Conservation (phyloP, 2,113 vertebrate species). For the Cryptotis parvus region DNA sequence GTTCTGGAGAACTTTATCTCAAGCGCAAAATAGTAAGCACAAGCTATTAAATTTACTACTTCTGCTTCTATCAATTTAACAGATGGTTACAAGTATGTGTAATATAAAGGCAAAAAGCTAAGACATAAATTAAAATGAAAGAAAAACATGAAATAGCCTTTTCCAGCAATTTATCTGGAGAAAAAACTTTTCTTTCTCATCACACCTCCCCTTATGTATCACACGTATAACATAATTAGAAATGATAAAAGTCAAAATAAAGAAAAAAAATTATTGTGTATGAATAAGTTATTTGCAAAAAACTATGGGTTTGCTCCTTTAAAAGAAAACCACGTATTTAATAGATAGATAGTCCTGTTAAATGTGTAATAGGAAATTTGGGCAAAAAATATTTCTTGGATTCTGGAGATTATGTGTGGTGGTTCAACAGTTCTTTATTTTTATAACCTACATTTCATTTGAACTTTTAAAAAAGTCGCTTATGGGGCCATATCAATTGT, state of each 20-base stretch:
- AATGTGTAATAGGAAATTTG: conserved; percentile 31
- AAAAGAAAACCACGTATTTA: conserved; percentile 1
- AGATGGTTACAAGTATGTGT: conserved; percentile 76
- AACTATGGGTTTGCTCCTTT: not conserved
- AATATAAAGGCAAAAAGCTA: conserved; percentile 54
- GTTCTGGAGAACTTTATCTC: conserved; percentile 78
- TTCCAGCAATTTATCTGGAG: conserved; percentile 61
- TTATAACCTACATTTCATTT: not conserved
- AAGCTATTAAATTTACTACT: conserved; percentile 79
- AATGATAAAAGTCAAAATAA: conserved; percentile 56
- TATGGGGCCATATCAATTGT: too few relatives aligned
- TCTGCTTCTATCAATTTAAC: conserved; percentile 79
- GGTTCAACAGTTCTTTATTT: not conserved
- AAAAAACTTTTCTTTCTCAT: conserved; percentile 9
- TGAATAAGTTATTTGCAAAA: conserved; percentile 58
- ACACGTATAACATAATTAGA: conserved; percentile 76
- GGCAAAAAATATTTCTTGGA: conserved; percentile 8
- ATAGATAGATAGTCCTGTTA: not conserved
- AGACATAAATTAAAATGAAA: conserved; percentile 74
- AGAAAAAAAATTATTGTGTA: not conserved
- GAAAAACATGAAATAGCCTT: conserved; percentile 60
- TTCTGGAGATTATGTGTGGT: not conserved
- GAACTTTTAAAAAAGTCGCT: not conserved
- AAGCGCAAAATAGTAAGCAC: conserved; percentile 76
- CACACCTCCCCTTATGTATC: not conserved